Evolutionary conservation across 2,113 vertebrate genomes (phyloP).

Genomic region (Macheiramphus alcinus): DNA sequence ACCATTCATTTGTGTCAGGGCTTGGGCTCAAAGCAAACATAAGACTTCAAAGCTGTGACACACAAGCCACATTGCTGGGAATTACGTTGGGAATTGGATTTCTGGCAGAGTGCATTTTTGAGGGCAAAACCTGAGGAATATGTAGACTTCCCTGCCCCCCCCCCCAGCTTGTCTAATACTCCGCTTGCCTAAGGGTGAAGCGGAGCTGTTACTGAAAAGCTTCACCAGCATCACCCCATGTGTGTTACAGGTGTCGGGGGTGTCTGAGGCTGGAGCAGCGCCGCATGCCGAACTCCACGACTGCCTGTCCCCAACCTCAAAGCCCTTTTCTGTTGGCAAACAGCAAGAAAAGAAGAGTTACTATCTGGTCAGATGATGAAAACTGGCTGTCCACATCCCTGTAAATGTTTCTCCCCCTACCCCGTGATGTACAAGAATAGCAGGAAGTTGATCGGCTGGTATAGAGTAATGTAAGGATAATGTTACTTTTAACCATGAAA

Average conservation of each 20-base stretch:
- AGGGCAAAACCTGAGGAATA: neutral
- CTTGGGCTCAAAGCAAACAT: neutral
- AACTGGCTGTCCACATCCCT: neutral
- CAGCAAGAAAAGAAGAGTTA: neutral
- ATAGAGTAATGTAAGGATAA: fast-evolving
- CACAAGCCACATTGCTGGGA: neutral
- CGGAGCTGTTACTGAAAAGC: neutral
- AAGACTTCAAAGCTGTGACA: neutral
- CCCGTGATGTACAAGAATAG: fast-evolving
- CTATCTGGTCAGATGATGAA: neutral
- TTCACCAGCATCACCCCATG: fast-evolving
- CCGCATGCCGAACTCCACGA: neutral
- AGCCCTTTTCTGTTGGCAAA: neutral
- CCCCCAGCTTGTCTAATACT: too few relatives aligned
- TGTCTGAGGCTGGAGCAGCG: neutral
- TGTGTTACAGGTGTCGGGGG: fast-evolving
- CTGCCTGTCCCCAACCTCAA: neutral
- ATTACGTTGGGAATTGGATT: neutral
- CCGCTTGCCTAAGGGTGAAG: neutral
- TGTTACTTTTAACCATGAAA: too few relatives aligned
- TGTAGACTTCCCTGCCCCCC: fast-evolving
- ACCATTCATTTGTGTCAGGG: neutral
- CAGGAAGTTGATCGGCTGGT: neutral
- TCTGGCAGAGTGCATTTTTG: too few relatives aligned
- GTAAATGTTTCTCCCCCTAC: too few relatives aligned